A percentile compares a stretch with the other conserved stretches of the same genome.
Conservation (phyloP, 2,113 vertebrate species). For the Hipposideros armiger region DNA sequence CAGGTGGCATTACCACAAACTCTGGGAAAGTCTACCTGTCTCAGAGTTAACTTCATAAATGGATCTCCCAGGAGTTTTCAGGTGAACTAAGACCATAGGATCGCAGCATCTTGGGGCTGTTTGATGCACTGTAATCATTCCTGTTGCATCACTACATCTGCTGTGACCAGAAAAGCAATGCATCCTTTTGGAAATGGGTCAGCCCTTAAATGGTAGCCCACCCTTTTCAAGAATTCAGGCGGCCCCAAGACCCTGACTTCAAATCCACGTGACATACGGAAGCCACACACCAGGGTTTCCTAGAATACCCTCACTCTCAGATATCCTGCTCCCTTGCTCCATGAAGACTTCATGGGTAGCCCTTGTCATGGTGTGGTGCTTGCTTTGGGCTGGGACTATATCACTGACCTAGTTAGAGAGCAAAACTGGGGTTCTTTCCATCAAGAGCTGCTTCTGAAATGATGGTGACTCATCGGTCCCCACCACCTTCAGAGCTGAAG, state of each 20-base stretch:
- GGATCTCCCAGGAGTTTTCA: neutral
- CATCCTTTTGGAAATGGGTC: neutral
- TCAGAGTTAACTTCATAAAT: neutral
- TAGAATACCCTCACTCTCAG: neutral
- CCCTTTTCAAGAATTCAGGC: neutral
- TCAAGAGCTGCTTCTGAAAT: conserved; percentile 13
- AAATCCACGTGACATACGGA: neutral
- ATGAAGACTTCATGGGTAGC: neutral
- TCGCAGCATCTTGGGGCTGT: neutral
- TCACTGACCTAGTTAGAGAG: neutral
- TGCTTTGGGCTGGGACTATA: neutral
- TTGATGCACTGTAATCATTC: neutral
- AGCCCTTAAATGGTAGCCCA: neutral
- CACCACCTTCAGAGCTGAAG: conserved; percentile 19
- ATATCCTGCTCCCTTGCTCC: neutral
- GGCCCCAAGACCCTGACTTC: neutral
- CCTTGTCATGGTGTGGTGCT: neutral
- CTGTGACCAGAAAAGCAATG: neutral
- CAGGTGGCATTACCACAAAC: neutral
- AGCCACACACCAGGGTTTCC: neutral
- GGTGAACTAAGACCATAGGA: neutral
- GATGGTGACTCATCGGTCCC: conserved; percentile 48
- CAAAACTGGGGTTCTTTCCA: conserved; percentile 36
- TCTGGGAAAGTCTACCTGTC: neutral
- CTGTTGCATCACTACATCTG: no score